Base-by-base conservation (phyloP, 2,113 vertebrate genomes). In the Campylomormyrus numenius region DNA sequence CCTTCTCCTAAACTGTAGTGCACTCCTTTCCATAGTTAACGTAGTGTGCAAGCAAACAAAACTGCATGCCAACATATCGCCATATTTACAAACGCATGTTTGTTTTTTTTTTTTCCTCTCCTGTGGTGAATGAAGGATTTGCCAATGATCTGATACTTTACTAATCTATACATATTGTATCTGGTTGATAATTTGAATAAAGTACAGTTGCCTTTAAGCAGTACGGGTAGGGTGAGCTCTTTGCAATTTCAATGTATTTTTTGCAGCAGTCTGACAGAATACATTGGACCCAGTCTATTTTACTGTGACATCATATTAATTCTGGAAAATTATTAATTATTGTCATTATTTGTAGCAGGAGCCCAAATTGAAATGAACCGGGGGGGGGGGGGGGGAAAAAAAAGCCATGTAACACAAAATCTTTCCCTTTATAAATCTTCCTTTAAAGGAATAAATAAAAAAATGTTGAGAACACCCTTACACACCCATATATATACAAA, bases 61-160 rank as follows among this genome's bases (percentile, higher is more conserved):
- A 88, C 88, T 88, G 62, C 88, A 88, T 88, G 88, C 56, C 88
- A 66, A 31, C 58, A 88, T 88, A 88, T 49, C 87, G 21, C 87
- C 31, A 31, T 62, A n/a, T 66, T 88, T 45, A 45, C 87, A 66
- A 21, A 88, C n/a, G 52, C 56, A 88, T 88, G 56, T n/a, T 24
- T 58, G 3, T 50, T 10, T 52, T 2, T 87, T 87, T 53, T 49
- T 19, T 35, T 74, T 39, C 31, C 31, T 15, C 35, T 53, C 27
- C 85, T 87, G 49, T 52, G 56, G 24, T 58, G 53, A 17, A 88
- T 66, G 56, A 88, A 62, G 56, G 87, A 88, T 62, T 88, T 88
- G 87, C 53, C 56, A 88, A 45, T 88, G 87, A 88, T 58, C 53
- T 66, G 35, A 58, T 66, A 45, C 9, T 88, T 88, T 27, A 62